phyloP scores from a whole-genome alignment of 64 coral and sea anemone species.

The Platygyra sinensis region DNA sequence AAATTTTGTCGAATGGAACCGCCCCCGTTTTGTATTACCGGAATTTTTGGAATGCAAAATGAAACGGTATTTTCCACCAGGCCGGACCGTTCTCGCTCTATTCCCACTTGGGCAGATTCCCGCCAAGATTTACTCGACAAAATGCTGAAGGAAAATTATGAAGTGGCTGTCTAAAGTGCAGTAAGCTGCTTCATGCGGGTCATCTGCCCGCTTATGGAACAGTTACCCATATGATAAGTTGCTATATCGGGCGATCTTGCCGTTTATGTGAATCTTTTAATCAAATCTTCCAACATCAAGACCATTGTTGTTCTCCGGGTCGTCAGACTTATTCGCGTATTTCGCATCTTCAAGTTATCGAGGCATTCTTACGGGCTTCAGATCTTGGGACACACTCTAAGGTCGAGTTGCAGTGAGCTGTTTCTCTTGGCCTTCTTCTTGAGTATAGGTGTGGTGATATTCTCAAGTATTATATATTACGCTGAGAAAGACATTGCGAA shows the following conservation, averaged over 20 bases:
- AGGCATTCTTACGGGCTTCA: conserved; percentile 93
- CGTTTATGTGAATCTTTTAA: conserved; percentile 78
- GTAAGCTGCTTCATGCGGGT: no score
- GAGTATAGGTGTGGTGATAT: conserved; percentile 86
- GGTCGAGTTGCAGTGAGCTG: conserved; percentile 85
- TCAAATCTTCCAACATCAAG: conserved; percentile 76
- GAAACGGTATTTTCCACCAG: no score
- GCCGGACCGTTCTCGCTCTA: no score
- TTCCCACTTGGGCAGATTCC: no score
- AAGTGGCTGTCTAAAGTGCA: no score
- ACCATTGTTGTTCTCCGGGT: conserved; percentile 85
- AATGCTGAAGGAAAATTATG: no score
- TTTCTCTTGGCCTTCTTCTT: conserved; percentile 87
- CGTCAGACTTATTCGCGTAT: conserved; percentile 82
- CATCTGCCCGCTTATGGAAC: no score
- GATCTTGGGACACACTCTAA: conserved; percentile 91
- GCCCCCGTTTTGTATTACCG: no score
- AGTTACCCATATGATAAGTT: no score
- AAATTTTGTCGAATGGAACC: no score
- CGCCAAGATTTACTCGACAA: no score
- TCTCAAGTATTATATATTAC: conserved; percentile 90
- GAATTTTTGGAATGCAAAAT: no score
- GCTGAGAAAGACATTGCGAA: conserved; percentile 71
- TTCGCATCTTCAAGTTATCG: conserved; percentile 88
- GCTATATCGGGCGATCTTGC: conserved; percentile 83